Evolutionary conservation across 2,797 vertebrate species (phyloP), one percentile per base, ranked within the genome.

Genomic region (Pipistrellus pygmaeus): DNA sequence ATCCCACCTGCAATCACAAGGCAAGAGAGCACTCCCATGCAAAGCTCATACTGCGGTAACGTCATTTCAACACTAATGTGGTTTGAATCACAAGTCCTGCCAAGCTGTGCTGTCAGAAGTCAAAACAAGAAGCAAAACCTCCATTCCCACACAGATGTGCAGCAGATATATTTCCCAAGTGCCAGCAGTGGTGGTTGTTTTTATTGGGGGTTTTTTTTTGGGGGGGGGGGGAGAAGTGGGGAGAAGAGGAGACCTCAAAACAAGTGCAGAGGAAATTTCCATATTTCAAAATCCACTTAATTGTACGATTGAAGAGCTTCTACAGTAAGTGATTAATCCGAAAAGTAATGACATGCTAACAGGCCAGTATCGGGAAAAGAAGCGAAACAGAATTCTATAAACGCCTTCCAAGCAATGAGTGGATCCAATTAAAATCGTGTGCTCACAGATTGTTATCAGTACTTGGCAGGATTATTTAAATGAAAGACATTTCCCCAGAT

Each of bases 181-280:
- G 51, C 27, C 60, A 51, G 48, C 21, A 25, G 30, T 21, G 23
- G 3, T n/a, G 77, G 53, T 85, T 85, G 80, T 4, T 44, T 68
- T 76, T n/a, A n/a, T 21, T 3, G 20, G 2, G 25, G 2, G 25
- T n/a, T n/a, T 5, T 71, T 85, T 68, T 76, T 21, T 3, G 20
- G 2, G 25, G 2, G 25, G 60, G 4, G 9, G 8, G 44, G 3
- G 1, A 48, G 46, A 48, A 48, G 20, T 0, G 72, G 9, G 27
- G 44, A 3, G 0, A 32, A 27, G 30, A 5, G 2, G 32, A 25
- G 14, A 77, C 53, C 23, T 64, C 76, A 86, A 75, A 85, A 41
- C 32, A 81, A 75, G 27, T 51, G 32, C 48, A 86, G 75, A 90
- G 48, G 83, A 90, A 90, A 68, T 75, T 69, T 69, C 75, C 69